Evolutionary conservation across 2,888 invertebrate genomes (phyloP).

Genomic region (Polyommatus icarus): DNA sequence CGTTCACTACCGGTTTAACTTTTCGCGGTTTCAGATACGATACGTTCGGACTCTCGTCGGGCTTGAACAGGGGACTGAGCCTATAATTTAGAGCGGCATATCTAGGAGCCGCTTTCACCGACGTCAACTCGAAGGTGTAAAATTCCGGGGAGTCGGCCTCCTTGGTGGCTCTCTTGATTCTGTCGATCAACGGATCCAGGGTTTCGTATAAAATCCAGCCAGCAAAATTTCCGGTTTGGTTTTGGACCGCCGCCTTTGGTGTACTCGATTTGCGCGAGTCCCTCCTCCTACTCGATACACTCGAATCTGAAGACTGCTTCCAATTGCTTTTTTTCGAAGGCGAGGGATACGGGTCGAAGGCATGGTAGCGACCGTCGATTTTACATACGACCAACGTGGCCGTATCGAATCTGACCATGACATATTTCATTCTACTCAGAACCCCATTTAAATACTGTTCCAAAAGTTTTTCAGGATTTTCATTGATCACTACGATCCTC

Average conservation of each 20-base stretch:
- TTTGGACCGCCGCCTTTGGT: conserved; percentile 36
- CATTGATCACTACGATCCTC: conserved; percentile 75
- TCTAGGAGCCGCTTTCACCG: conserved; percentile 76
- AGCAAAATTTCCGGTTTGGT: conserved; percentile 52
- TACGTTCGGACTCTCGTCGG: conserved; percentile 65
- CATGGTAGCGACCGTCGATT: conserved; percentile 77
- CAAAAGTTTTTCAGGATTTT: conserved; percentile 62
- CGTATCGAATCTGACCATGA: conserved; percentile 79
- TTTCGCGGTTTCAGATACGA: conserved; percentile 59
- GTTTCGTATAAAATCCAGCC: conserved; percentile 73
- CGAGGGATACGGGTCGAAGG: conserved; percentile 82
- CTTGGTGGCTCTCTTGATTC: conserved; percentile 54
- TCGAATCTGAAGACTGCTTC: conserved; percentile 26
- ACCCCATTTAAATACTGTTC: conserved; percentile 73
- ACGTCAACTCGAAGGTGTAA: conserved; percentile 80
- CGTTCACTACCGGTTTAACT: conserved; percentile 61
- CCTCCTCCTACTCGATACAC: not conserved
- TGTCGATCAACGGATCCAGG: conserved; percentile 56
- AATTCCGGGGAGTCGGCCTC: conserved; percentile 62
- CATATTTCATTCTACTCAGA: conserved; percentile 71
- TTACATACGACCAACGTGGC: conserved; percentile 80
- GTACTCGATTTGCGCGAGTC: conserved; percentile 12
- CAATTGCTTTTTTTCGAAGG: conserved; percentile 49
- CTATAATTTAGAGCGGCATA: conserved; percentile 66
- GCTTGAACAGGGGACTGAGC: conserved; percentile 67